These are phyloP conservation scores for Mionectes macconnelli DNA, from an alignment of 2,113 vertebrate genomes.

Conservation along the genomic window DNA sequence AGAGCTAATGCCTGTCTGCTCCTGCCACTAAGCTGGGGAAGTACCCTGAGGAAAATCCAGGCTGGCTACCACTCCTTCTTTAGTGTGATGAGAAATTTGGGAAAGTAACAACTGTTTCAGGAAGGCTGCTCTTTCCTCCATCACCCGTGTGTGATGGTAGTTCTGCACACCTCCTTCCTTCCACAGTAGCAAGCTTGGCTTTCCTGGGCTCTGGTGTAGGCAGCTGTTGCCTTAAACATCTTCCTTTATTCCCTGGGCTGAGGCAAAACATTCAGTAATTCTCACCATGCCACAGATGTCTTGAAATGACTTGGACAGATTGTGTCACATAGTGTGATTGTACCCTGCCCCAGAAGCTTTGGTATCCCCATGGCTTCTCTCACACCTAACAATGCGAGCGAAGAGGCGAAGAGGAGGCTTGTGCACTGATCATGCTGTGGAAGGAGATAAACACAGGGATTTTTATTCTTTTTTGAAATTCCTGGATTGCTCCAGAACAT, in stretches of 20 bases:
- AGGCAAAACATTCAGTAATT: background rate
- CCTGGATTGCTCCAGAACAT: background rate
- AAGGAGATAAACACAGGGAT: background rate
- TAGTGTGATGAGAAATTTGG: background rate
- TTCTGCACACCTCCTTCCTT: background rate
- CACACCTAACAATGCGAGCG: rapidly evolving
- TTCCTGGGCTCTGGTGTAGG: background rate
- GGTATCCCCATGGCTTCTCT: background rate
- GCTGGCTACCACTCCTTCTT: background rate
- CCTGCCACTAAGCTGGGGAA: slow-evolving; percentile 49
- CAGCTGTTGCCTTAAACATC: background rate
- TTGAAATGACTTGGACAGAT: background rate
- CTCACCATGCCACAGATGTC: background rate
- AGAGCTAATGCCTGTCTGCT: slow-evolving; percentile 54
- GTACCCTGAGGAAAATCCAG: slow-evolving; percentile 19
- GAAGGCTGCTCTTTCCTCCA: background rate
- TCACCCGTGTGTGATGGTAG: background rate
- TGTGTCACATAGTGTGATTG: background rate
- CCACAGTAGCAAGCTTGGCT: background rate
- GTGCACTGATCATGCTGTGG: rapidly evolving
- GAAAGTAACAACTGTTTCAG: background rate
- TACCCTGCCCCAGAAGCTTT: background rate
- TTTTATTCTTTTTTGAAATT: background rate
- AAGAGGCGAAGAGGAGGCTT: background rate
- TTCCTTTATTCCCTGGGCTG: background rate